These are phyloP conservation scores for Falco biarmicus DNA, from an alignment of 2,797 vertebrate species.

Conservation along the genomic window DNA sequence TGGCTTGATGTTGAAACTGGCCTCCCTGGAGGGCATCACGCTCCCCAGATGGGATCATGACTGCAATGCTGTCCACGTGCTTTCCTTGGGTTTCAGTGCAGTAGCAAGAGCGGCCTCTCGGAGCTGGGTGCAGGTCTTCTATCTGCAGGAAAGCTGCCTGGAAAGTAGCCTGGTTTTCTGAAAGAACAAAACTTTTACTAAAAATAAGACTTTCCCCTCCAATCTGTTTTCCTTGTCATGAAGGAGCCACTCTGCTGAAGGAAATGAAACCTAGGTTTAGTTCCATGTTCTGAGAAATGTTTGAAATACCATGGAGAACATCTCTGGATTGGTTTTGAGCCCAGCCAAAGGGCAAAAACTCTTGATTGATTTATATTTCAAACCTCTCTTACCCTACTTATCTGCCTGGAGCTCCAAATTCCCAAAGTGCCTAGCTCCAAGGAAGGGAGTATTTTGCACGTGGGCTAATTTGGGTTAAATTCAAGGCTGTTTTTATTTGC, in stretches of 20 bases:
- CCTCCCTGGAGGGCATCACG: not conserved
- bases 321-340: conserved; percentile 23
- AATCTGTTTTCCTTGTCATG: not conserved
- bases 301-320: not conserved
- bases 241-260: not conserved
- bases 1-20: not conserved
- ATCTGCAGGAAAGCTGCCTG: not conserved
- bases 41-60: not conserved
- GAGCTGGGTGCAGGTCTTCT: not conserved
- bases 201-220: not conserved
- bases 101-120: not conserved
- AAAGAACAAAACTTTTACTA: not conserved
- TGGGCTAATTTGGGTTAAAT: conserved; percentile 15
- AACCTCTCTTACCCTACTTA: not conserved
- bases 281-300: not conserved
- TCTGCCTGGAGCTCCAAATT: not conserved
- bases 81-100: not conserved
- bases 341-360: conserved; percentile 24
- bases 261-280: conserved; percentile 8
- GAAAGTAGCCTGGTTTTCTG: not conserved
- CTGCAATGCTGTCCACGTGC: accelerated
- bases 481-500: conserved; percentile 26
- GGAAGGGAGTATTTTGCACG: not conserved
- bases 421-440: not conserved
- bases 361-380: conserved; percentile 10